Conservation (phyloP, 2,113 vertebrate species). For the Cettia cetti region DNA sequence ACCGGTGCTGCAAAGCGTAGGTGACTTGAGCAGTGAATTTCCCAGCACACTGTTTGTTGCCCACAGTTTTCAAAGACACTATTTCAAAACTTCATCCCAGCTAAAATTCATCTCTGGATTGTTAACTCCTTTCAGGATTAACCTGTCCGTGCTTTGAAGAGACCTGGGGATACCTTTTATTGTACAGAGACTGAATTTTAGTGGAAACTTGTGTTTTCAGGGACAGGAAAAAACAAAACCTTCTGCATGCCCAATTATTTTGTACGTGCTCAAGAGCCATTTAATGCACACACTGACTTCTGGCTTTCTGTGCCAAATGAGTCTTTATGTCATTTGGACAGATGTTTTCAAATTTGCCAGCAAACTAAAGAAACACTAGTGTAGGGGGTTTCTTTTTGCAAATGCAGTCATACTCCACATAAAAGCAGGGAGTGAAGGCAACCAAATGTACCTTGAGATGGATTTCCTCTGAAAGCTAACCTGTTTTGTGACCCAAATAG, state of each 20-base stretch:
- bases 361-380: background rate
- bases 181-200: background rate
- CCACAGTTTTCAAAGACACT: background rate
- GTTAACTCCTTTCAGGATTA: background rate
- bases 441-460: background rate
- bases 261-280: background rate
- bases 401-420: background rate
- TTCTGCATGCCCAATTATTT: background rate
- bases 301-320: background rate
- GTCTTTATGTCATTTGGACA: background rate
- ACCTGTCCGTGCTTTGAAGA: background rate
- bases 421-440: background rate
- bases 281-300: background rate
- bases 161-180: background rate
- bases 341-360: background rate
- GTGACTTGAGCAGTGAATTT: background rate
- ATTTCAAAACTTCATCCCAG: background rate
- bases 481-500: background rate
- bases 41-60: background rate
- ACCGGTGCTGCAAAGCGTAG: rapidly evolving
- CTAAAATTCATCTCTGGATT: background rate
- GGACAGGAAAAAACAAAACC: background rate
- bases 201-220: background rate
- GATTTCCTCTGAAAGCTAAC: background rate
- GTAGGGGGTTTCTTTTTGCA: background rate